Evolutionary conservation across 2,113 vertebrate genomes (phyloP).

Genomic region (Sylvilagus bachmani): DNA sequence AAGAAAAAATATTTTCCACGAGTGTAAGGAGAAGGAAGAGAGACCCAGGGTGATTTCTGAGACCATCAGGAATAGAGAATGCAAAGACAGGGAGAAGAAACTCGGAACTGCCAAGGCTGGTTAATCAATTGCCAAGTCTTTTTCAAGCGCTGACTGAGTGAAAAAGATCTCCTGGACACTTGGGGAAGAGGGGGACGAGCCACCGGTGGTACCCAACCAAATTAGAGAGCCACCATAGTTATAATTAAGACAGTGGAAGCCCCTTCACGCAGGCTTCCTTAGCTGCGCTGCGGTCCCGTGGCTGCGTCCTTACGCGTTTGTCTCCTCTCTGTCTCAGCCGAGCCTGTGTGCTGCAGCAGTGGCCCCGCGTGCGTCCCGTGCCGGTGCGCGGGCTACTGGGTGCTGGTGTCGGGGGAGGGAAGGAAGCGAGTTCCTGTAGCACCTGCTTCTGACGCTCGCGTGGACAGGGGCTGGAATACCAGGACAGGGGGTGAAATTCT

Average conservation of each 20-base stretch:
- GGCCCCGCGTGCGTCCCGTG: fast-evolving
- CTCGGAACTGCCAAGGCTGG: neutral
- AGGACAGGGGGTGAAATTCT: neutral
- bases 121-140: neutral
- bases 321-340: neutral
- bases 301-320: neutral
- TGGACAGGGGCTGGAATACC: too few species aligned
- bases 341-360: too few species aligned
- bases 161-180: neutral
- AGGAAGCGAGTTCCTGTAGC: neutral
- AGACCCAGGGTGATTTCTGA: neutral
- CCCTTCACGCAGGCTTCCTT: neutral
- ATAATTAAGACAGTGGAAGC: too few species aligned
- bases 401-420: too few species aligned
- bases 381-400: fast-evolving
- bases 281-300: neutral
- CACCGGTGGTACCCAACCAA: fast-evolving
- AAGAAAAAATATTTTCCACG: too few species aligned
- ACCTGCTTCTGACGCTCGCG: fast-evolving
- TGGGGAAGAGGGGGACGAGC: neutral
- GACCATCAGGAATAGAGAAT: neutral
- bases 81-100: neutral
- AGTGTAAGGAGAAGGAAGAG: neutral
- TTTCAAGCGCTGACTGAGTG: neutral
- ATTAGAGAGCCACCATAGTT: neutral